Percentiles rank a stretch among this genome's conserved stretches.
phyloP scores from a whole-genome alignment of 2,113 vertebrate species.

The Aptenodytes forsteri region DNA sequence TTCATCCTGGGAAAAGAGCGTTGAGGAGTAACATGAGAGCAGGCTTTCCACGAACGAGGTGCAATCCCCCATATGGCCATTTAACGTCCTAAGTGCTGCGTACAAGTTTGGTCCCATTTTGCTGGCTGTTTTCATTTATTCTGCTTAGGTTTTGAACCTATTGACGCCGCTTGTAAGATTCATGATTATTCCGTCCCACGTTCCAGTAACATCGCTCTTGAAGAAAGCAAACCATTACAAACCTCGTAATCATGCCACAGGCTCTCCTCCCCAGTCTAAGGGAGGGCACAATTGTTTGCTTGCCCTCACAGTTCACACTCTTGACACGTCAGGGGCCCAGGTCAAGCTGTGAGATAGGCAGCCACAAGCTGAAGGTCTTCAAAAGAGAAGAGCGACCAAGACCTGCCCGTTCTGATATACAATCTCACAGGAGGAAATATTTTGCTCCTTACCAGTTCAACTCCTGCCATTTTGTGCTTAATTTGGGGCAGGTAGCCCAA shows the following conservation, averaged over 20 bases:
- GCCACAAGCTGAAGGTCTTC: not conserved
- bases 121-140: not conserved
- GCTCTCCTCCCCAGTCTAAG: not conserved
- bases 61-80: accelerated
- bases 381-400: not conserved
- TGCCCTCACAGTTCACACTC: not conserved
- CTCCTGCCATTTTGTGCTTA: conserved; percentile 71
- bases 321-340: not conserved
- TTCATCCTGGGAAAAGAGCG: conserved; percentile 72
- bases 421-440: not conserved
- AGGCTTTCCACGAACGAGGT: not conserved
- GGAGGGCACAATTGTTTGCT: not conserved
- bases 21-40: not conserved
- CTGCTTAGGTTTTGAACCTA: not conserved
- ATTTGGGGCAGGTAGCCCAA: conserved; percentile 71
- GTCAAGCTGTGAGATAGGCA: not conserved
- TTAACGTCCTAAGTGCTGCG: not conserved
- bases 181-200: not conserved
- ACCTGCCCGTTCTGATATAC: not conserved
- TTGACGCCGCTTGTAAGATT: not conserved
- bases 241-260: accelerated
- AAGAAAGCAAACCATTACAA: not conserved
- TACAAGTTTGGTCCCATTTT: not conserved
- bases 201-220: not conserved
- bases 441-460: conserved; percentile 81